These are phyloP conservation scores for Arctocebus calabarensis DNA, from an alignment of 2,797 vertebrate species.

Conservation along the genomic window DNA sequence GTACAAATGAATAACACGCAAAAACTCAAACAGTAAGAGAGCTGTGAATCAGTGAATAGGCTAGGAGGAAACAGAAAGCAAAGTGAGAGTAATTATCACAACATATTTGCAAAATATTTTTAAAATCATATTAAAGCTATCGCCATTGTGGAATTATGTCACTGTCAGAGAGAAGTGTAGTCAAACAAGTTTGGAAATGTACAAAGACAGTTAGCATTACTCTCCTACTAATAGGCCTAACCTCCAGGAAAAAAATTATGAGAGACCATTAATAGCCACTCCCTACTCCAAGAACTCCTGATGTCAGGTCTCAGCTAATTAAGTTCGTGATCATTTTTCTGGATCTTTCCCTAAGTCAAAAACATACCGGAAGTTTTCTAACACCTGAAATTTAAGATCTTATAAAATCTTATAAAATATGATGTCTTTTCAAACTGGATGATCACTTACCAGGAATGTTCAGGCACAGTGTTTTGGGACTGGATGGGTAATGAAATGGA, in stretches of 20 bases:
- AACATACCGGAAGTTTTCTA: background rate
- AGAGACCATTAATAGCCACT: background rate
- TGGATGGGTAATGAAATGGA: background rate
- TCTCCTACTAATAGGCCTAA: background rate
- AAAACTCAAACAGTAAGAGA: background rate
- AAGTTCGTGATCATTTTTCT: background rate
- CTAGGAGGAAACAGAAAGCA: constrained; percentile 18
- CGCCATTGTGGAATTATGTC: background rate
- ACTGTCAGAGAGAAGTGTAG: background rate
- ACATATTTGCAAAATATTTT: background rate
- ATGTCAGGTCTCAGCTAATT: background rate
- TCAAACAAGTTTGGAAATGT: background rate
- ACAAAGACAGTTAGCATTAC: background rate
- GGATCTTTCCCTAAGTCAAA: background rate
- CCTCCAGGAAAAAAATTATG: background rate
- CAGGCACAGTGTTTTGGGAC: background rate
- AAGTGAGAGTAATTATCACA: background rate
- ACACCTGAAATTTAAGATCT: background rate
- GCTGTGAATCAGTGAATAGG: background rate
- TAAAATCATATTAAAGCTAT: background rate
- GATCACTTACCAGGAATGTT: background rate
- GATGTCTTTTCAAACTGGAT: background rate
- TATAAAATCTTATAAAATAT: constrained; percentile 18
- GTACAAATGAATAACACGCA: background rate
- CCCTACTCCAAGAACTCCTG: background rate